Conservation (phyloP, 2,113 vertebrate species). For the Catharus minimus region DNA sequence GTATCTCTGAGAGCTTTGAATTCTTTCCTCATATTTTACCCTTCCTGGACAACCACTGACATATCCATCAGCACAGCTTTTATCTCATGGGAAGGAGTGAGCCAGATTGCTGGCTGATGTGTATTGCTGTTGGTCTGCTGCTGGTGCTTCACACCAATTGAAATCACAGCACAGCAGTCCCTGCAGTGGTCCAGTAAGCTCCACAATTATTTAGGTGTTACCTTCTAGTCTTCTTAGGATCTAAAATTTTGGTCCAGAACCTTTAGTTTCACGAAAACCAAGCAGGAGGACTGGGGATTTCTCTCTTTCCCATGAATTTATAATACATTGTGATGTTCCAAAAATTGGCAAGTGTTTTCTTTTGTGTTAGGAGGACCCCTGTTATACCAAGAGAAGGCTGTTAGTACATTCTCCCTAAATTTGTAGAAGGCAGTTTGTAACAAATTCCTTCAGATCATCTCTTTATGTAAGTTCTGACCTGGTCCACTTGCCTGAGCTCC, state of each 20-base stretch:
- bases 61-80: not conserved
- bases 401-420: not conserved
- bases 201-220: not conserved
- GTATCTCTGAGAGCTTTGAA: not conserved
- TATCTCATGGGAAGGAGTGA: not conserved
- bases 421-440: not conserved
- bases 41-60: not conserved
- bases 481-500: not conserved
- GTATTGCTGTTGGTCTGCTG: not conserved
- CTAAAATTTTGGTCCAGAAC: not conserved
- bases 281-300: not conserved
- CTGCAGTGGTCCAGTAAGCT: fast-evolving
- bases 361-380: not conserved
- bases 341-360: not conserved
- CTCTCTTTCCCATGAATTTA: not conserved
- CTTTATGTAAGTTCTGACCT: not conserved
- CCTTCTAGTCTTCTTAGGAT: not conserved
- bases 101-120: fast-evolving
- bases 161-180: not conserved
- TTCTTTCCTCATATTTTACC: not conserved
- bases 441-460: not conserved
- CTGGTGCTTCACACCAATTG: not conserved
- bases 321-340: not conserved
- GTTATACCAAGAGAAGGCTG: not conserved
- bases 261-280: not conserved